phyloP scores from a whole-genome alignment of 2,113 vertebrate species.

The Formicarius rufipectus region DNA sequence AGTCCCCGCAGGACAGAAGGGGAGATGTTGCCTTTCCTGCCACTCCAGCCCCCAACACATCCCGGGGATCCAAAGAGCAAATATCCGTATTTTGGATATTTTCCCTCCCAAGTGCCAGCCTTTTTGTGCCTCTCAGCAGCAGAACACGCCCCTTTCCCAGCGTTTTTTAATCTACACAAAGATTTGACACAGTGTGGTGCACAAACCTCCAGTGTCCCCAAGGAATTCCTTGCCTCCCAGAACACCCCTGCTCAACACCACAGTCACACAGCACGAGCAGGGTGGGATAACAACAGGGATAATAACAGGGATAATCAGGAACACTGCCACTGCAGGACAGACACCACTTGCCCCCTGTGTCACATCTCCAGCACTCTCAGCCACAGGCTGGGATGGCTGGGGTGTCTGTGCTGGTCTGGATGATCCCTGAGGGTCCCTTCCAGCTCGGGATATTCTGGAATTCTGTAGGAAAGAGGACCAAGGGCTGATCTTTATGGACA shows the following conservation, averaged over 20 bases:
- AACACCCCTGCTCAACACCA: not conserved
- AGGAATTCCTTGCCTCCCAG: not conserved
- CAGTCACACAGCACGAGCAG: not conserved
- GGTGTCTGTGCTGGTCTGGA: not conserved
- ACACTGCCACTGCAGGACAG: not conserved
- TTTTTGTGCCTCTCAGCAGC: not conserved
- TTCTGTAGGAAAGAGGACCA: not conserved
- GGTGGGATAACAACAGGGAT: too few species aligned
- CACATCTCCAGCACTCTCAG: not conserved
- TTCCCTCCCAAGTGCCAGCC: not conserved
- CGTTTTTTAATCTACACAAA: rapidly evolving
- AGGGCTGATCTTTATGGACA: not conserved
- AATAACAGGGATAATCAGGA: too few species aligned
- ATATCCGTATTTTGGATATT: too few species aligned
- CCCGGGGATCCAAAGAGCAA: not conserved
- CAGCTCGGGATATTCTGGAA: not conserved
- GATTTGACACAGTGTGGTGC: rapidly evolving
- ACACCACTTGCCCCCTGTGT: not conserved
- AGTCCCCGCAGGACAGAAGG: not conserved
- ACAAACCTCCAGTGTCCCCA: not conserved
- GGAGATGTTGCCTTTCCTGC: not conserved
- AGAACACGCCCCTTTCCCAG: not conserved
- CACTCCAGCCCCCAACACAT: not conserved
- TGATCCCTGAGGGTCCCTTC: not conserved
- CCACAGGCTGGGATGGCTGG: not conserved